Base-by-base conservation (phyloP, 92 coral and sea anemone genomes). In the Epizoanthus scotinus region DNA sequence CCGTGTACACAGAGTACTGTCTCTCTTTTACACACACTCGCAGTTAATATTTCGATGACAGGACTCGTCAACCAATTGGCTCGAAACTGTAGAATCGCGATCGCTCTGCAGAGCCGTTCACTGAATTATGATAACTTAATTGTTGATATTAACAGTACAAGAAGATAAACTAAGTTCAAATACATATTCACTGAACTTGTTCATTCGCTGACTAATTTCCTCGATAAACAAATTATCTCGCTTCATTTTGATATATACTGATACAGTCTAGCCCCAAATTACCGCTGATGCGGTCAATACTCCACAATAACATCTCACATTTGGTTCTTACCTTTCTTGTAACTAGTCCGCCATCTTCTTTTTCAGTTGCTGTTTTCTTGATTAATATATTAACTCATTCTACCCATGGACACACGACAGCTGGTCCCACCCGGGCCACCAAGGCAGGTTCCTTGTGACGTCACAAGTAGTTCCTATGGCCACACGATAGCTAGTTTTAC, bases 381-480 rank as follows among this genome's bases (percentile, higher is more conserved):
- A 87, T 87, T 75, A 92, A 92, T 87, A 87, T 85, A 91, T 92
- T 78, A 92, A 85, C 87, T 79, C 72, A 68, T 15, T 29, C 73
- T 72, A 70, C 29, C 78, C 40, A 75, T 29, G 81, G 56, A 68
- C 31, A 58, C 68, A 13, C 24, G 38, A 21, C 40, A 29, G 67
- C 81, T 75, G 81, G 81, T 75, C 81, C 52, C 38, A 71, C 75
- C 28, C 62, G 47, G 55, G 28, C 20, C 52, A 75, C 81, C 58
- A 10, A 8, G 59, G 9, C 81, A 75, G 81, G 81, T 75, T 40
- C 21, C 56, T 67, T 12, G 18, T 75, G 53, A 75, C 80, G 80
- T 74, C 80, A 74, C 56, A 21, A 20, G 34, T 15, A 58, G 80
- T 36, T 74, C 17, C 54, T 38, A 75, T 29, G 81, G 56, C 40